Base-by-base conservation (phyloP, 2,797 vertebrate genomes). In the Gymnodraco acuticeps region DNA sequence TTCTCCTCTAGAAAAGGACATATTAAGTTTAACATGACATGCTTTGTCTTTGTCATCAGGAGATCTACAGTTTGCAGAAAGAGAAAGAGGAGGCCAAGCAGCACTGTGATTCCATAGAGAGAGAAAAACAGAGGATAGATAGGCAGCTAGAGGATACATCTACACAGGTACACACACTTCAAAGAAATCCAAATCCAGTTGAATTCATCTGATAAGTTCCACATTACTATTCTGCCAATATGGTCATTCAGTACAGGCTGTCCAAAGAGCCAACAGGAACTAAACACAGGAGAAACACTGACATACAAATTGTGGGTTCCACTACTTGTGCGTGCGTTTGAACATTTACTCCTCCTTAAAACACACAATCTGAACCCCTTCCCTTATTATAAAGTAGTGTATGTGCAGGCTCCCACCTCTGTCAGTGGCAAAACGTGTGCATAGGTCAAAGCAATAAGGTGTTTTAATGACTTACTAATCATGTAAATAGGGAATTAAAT, bases 11-110 rank as follows among this genome's bases (percentile, higher is more conserved):
- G 9, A 48, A 5, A 11, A 16, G 7, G 20, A 38, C 20, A 12
- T 5, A 13, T 64, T 50, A 2, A 59, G 6, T 56, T 45, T 53
- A 53, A 46, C 1, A 0, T 69, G 5, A 70, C 16, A 6, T 45
- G 33, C 41, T 56, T 4, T 2, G 8, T 33, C 33, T 43, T 53
- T 68, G 31, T 77, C 56, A 23, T 67, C 20, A 99, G 98, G 98
- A 99, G 87, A 98, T 99, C 78, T 96, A 97, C 41, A 94, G 95
- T 68, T 89, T 99, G 56, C 96, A 97, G 81, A 98, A 97, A 70
- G 96, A 96, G 17, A 95, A 95, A 0, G 97, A 98, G 69, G 97
- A 96, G 73, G 94, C 94, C 61, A 98, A 97, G 82, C 97, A 98
- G 69, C 87, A 87, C 38, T 93, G 94, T 33, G 95, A 96, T 17